Conservation (phyloP, 1,140 invertebrate species). For the Chironomus tepperi region DNA sequence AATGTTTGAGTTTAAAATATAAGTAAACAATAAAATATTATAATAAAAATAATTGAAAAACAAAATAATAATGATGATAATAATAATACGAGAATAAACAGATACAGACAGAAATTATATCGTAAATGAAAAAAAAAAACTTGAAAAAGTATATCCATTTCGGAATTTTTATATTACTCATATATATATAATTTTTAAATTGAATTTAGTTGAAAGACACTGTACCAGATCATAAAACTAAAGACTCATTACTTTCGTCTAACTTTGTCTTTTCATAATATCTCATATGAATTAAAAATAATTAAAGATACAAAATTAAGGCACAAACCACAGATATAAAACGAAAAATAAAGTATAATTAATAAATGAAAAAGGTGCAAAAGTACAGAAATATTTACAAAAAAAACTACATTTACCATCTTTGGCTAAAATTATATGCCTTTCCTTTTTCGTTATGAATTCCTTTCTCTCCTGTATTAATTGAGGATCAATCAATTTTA, state of each 20-base stretch:
- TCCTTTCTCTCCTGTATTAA: too few species aligned
- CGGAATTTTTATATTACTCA: slow-evolving; percentile 33
- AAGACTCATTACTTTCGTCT: slow-evolving; percentile 24
- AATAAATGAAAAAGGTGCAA: neutral
- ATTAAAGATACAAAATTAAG: too few species aligned
- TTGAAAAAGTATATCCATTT: slow-evolving; percentile 23
- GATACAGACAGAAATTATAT: slow-evolving; percentile 24
- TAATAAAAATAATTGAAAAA: slow-evolving; percentile 20
- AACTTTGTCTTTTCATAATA: neutral
- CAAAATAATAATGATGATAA: slow-evolving; percentile 16
- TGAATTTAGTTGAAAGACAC: slow-evolving; percentile 28
- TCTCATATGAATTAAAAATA: too few species aligned
- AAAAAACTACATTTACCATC: neutral
- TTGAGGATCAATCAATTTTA: too few species aligned
- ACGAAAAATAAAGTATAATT: neutral
- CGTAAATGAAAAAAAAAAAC: slow-evolving; percentile 24
- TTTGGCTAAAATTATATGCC: too few species aligned
- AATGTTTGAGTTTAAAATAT: slow-evolving; percentile 25
- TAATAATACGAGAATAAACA: slow-evolving; percentile 27
- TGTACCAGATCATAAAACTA: slow-evolving; percentile 28
- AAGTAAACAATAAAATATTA: slow-evolving; percentile 24
- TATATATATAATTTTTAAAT: slow-evolving; percentile 29
- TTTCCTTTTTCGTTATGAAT: too few species aligned
- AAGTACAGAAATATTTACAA: neutral
- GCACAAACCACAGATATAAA: neutral